Base-by-base conservation (phyloP, 2,888 invertebrate species). In the Eupithecia exiguata region DNA sequence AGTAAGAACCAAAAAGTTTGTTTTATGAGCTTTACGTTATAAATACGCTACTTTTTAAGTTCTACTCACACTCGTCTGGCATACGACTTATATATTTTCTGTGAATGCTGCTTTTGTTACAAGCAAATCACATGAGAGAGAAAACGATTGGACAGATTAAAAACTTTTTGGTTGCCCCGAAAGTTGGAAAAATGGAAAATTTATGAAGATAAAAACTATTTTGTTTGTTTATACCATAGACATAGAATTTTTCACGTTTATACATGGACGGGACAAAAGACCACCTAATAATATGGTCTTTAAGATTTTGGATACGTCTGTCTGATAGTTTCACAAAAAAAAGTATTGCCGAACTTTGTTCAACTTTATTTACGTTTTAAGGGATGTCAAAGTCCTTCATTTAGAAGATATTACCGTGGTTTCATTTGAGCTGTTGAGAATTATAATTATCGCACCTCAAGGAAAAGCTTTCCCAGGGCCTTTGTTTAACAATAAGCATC, bases 401-500 rank as follows among this genome's bases (percentile, higher is more conserved):
- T 58, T 25, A 12, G 1, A 58, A 14, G 30, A 14, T 25, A 53
- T 53, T 21, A 9, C 49, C 5, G 53, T 21, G 21, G 21, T 21
- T 25, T 14, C 14, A 1, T 25, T 58, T 9, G 5, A 10, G 14
- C 5, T 58, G 25, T 58, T 21, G 58, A 58, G 1, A 1, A 58
- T 58, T 58, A 58, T 1, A 58, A 40, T 38, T n/a, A 40, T 66
- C 38, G 18, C 25, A 74, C 68, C 70, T 68, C 58, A 65, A 69
- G 63, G 38, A 40, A 49, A 74, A 43, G 40, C 63, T 61, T 71
- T n/a, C 53, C 53, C 68, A 43, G 65, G 21, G 63, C 46, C 62
- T 53, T 53, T 68, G 82, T 81, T 83, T 82, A 78, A 82, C 78
- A 82, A 82, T 80, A 84, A 84, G 82, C 84, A 83, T 80, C 82